phyloP scores from a whole-genome alignment of 2,113 vertebrate genomes.

The Erinaceus europaeus region DNA sequence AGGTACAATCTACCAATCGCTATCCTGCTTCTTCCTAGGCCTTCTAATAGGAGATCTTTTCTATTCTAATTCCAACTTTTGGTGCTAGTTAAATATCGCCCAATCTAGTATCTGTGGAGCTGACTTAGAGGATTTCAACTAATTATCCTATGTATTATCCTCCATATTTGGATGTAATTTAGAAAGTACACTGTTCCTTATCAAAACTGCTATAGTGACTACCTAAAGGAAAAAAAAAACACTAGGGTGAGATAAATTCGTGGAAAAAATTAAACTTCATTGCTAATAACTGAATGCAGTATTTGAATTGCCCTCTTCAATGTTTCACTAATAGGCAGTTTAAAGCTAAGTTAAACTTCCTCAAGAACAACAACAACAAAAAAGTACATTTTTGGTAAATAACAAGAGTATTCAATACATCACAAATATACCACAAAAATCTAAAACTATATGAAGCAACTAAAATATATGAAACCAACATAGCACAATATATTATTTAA shows the following conservation, averaged over 20 bases:
- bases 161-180: slow-evolving; percentile 7
- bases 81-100: background rate
- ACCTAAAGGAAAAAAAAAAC: background rate
- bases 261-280: slow-evolving; percentile 19
- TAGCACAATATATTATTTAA: too few species aligned
- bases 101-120: background rate
- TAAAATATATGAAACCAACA: slow-evolving; percentile 7
- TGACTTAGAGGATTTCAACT: background rate
- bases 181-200: slow-evolving; percentile 24
- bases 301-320: background rate
- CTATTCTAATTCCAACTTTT: slow-evolving; percentile 14
- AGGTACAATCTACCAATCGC: too few species aligned
- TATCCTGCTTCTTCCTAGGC: too few species aligned
- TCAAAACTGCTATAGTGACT: background rate
- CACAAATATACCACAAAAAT: too few species aligned
- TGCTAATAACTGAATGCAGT: background rate
- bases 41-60: too few species aligned
- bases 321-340: background rate
- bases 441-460: background rate
- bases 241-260: slow-evolving; percentile 20
- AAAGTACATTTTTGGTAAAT: background rate
- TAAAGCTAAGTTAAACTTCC: background rate
- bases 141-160: background rate
- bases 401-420: slow-evolving; percentile 32
- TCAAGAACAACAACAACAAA: background rate